phyloP scores from a whole-genome alignment of 2,113 vertebrate species.

The Eclectus roratus region DNA sequence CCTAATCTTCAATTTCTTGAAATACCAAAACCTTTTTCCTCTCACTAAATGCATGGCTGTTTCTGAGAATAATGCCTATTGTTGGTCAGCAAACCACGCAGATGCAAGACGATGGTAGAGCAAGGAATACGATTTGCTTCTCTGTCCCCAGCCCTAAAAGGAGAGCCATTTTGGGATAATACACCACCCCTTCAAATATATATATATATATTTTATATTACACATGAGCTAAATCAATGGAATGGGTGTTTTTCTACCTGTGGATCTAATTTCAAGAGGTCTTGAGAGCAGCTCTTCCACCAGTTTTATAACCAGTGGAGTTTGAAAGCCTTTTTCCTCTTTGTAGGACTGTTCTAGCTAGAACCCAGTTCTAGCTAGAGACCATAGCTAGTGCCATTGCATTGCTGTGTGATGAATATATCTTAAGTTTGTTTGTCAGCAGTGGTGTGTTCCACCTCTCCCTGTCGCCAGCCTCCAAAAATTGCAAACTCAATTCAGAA shows the following conservation, averaged over 20 bases:
- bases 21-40: not conserved
- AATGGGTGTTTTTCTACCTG: not conserved
- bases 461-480: not conserved
- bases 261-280: not conserved
- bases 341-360: not conserved
- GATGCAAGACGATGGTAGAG: not conserved
- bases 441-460: not conserved
- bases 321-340: not conserved
- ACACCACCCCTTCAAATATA: not conserved
- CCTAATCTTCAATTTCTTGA: not conserved
- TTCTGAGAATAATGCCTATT: not conserved
- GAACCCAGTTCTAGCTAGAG: not conserved
- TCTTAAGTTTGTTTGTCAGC: not conserved
- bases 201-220: not conserved
- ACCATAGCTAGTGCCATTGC: not conserved
- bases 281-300: not conserved
- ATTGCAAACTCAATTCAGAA: not conserved
- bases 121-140: not conserved
- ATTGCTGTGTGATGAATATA: slow-evolving; percentile 29
- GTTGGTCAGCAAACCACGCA: not conserved
- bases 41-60: not conserved
- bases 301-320: not conserved
- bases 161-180: not conserved
- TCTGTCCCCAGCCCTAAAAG: not conserved
- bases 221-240: not conserved